A percentile compares a stretch with the other conserved stretches of the same genome.
phyloP scores from a whole-genome alignment of 2,888 invertebrate species.

The Phlogophora meticulosa region DNA sequence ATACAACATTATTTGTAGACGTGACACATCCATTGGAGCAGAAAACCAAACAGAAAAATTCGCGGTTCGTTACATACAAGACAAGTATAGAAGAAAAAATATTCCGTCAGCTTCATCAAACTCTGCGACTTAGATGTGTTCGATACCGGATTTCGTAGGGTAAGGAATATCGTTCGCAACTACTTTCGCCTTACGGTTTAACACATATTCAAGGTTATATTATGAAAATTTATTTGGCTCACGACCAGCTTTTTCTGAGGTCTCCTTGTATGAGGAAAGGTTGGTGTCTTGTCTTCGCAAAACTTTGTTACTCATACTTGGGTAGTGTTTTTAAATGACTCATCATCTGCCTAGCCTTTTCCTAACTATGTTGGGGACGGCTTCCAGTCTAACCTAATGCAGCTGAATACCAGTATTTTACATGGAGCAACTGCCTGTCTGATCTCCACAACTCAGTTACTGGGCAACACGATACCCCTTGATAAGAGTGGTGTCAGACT shows the following conservation, averaged over 20 bases:
- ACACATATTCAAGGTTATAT: constrained; percentile 34
- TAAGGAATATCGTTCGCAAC: constrained; percentile 10
- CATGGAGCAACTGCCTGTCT: too few species aligned
- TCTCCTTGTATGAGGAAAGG: constrained; percentile 1
- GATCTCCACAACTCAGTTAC: too few species aligned
- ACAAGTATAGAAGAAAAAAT: constrained; percentile 61
- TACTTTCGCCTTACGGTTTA: constrained; percentile 11
- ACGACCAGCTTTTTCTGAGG: neutral
- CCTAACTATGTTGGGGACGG: too few species aligned
- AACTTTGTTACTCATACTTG: neutral
- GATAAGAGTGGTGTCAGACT: too few species aligned
- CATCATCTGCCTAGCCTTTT: too few species aligned
- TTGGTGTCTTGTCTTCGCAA: neutral
- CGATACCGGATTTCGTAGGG: constrained; percentile 3
- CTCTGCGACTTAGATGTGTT: constrained; percentile 22
- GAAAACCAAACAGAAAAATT: constrained; percentile 71
- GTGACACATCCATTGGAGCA: constrained; percentile 62
- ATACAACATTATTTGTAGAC: constrained; percentile 41
- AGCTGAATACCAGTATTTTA: too few species aligned
- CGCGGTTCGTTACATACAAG: constrained; percentile 72
- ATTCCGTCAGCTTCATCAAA: constrained; percentile 46
- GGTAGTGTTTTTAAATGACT: too few species aligned
- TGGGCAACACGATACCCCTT: too few species aligned
- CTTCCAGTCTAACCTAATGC: too few species aligned
- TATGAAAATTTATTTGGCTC: constrained; percentile 38